These are phyloP conservation scores for Galeopterus variegatus DNA, from an alignment of 2,113 vertebrate genomes.

Conservation along the genomic window DNA sequence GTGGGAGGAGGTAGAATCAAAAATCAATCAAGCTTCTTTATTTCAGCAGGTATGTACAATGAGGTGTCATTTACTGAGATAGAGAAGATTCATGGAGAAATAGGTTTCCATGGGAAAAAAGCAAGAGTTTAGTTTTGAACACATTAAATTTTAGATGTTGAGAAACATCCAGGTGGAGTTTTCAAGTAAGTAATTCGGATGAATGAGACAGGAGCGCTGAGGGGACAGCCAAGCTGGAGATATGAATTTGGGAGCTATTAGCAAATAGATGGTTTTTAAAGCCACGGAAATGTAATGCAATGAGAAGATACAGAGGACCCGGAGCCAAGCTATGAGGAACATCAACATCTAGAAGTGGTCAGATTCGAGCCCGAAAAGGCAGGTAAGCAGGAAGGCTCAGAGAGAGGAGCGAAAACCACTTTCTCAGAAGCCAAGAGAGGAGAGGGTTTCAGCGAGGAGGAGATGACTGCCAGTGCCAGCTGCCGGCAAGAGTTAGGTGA, in stretches of 20 bases:
- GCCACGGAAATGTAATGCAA: neutral
- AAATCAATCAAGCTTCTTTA: neutral
- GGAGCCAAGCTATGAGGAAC: neutral
- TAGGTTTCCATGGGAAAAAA: slow-evolving; percentile 32
- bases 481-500: neutral
- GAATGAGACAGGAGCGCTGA: slow-evolving; percentile 62
- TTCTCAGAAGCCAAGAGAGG: neutral
- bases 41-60: neutral
- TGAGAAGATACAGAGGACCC: neutral
- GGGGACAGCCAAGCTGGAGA: neutral
- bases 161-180: neutral
- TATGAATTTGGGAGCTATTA: slow-evolving; percentile 63
- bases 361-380: neutral
- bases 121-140: slow-evolving; percentile 21
- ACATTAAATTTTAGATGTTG: slow-evolving; percentile 8
- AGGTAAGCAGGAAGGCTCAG: neutral
- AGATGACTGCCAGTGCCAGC: neutral
- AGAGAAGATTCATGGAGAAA: slow-evolving; percentile 23
- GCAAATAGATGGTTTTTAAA: slow-evolving; percentile 76
- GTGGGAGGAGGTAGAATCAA: neutral
- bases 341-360: neutral
- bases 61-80: neutral
- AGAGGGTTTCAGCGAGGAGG: neutral
- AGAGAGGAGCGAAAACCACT: neutral
- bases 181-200: slow-evolving; percentile 71